Base-by-base conservation (phyloP, 2,888 invertebrate species). In the Schizaphis graminum region DNA sequence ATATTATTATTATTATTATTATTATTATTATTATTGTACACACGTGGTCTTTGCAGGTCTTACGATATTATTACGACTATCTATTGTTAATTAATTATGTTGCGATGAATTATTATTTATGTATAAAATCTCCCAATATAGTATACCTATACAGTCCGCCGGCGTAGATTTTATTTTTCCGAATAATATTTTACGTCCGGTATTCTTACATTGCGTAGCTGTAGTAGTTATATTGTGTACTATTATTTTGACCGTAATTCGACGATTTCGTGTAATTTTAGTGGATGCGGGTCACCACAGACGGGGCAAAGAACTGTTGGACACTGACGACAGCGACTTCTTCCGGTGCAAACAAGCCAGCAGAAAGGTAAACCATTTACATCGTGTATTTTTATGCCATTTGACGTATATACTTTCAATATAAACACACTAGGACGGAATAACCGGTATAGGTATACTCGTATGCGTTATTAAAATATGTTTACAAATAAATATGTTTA, bases 261-360 rank as follows among this genome's bases (percentile, higher is more conserved):
- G 5, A 77, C 11, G 49, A 4, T 67, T 7, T 77, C n/a, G 28
- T 85, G 11, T 57, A 49, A 21, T 92, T 67, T 28, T 53, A 53
- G 28, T 53, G 53, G 53, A 44, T 10, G 28, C 88, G 0, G 57
- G 47, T 49, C 49, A 89, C 41, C 67, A 89, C 41, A 94, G 90
- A 87, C 91, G 94, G 1, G 91, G 90, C 67, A 94, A 94, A 49
- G 94, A 94, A 2, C 61, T 94, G 61, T 94, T 94, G 84, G 94
- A 95, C 57, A 89, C 94, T 41, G 94, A 93, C 16, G 91, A 94
- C 49, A 95, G 94, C n/a, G 95, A 95, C 87, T 94, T 94, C 35
- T 94, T 95, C 91, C 95, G 95, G 41, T 95, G 95, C 56, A 95
- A 95, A 94, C 95, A 95, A 86, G 94, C 94, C 67, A 92, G 94